A percentile compares a stretch with the other conserved stretches of the same genome.
Conservation (phyloP, 2,797 vertebrate species). For the Myripristis murdjan region DNA sequence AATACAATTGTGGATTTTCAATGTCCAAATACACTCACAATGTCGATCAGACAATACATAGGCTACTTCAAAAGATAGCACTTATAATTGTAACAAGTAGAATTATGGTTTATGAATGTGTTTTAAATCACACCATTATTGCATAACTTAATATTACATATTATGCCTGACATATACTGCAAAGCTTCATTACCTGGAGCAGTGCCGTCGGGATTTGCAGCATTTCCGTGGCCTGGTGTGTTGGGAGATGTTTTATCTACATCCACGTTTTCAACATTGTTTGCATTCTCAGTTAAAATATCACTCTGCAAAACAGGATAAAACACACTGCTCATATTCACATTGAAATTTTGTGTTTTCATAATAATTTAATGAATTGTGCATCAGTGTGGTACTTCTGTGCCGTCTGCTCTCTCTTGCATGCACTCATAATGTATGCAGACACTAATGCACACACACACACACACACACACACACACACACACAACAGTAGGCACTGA, state of each 20-base stretch:
- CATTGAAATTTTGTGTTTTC: too few relatives aligned
- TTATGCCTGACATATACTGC: neutral
- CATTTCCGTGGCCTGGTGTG: slow-evolving; percentile 88
- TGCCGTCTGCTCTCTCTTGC: neutral
- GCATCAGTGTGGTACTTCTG: too few relatives aligned
- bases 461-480: slow-evolving; percentile 20
- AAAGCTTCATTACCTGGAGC: slow-evolving; percentile 87
- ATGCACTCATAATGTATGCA: neutral
- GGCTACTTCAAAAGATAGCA: neutral
- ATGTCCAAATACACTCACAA: neutral
- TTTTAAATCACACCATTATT: neutral
- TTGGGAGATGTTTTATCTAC: too few relatives aligned
- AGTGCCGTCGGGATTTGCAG: slow-evolving; percentile 87
- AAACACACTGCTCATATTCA: neutral
- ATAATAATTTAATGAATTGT: too few relatives aligned
- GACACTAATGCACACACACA: slow-evolving; percentile 32
- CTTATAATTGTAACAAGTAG: neutral
- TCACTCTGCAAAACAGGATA: slow-evolving; percentile 77
- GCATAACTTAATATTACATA: neutral
- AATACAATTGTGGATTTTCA: neutral
- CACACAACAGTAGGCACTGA: slow-evolving; percentile 59
- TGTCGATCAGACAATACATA: too few relatives aligned
- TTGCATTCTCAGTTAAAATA: slow-evolving; percentile 76
- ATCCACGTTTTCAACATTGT: slow-evolving; percentile 86
- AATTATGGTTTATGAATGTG: neutral